A percentile compares a stretch with the other conserved stretches of the same genome.
Evolutionary conservation across 2,888 invertebrate species (phyloP).

Genomic region (Brachylomia viminalis): DNA sequence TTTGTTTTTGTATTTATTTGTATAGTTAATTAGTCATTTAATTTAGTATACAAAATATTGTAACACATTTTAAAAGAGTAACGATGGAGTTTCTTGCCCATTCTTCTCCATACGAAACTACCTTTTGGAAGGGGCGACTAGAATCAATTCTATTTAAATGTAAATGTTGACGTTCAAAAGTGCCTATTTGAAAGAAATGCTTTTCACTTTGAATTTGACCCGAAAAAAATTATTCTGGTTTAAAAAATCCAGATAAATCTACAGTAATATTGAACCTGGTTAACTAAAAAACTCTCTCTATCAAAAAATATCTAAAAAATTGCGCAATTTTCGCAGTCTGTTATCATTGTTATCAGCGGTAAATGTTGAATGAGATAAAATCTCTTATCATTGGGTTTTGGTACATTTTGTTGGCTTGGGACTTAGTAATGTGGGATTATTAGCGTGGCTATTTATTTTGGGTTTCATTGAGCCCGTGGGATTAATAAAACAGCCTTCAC

Average conservation of each 20-base stretch:
- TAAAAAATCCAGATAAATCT: neutral
- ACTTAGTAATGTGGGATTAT: neutral
- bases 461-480: neutral
- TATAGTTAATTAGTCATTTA: too few species aligned
- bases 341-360: conserved; percentile 16
- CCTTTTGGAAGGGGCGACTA: too few species aligned
- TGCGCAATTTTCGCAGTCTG: neutral
- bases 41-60: too few species aligned
- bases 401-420: neutral
- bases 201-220: too few species aligned
- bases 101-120: too few species aligned
- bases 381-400: conserved; percentile 8
- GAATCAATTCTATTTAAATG: too few species aligned
- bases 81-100: too few species aligned
- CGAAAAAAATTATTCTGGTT: neutral
- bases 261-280: neutral
- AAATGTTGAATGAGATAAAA: conserved; percentile 7
- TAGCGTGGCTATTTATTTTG: neutral
- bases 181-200: too few species aligned
- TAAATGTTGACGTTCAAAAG: too few species aligned
- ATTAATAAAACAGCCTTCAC: neutral
- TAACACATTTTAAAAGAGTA: too few species aligned
- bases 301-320: conserved; percentile 8
- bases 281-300: conserved; percentile 12
- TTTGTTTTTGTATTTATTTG: too few species aligned